These are phyloP conservation scores for Coregonus ussuriensis DNA, from an alignment of 2,797 vertebrate genomes.

Conservation along the genomic window DNA sequence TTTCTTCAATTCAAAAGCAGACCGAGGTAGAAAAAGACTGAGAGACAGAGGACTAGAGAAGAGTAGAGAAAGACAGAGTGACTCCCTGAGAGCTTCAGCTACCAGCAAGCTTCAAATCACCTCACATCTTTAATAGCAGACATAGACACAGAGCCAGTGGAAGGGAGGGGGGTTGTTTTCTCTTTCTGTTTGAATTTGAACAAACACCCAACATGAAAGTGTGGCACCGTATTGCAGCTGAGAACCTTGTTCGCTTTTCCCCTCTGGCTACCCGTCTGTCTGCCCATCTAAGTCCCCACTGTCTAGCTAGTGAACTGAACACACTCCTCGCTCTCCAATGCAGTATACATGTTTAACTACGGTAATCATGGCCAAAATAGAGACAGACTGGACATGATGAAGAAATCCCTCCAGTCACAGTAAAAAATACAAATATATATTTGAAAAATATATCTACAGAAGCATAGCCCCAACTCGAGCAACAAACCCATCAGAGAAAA, in stretches of 20 bases:
- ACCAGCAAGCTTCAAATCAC: conserved; percentile 22
- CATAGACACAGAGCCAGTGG: conserved; percentile 18
- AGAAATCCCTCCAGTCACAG: conserved; percentile 39
- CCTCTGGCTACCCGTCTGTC: conserved; percentile 39
- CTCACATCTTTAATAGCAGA: background rate
- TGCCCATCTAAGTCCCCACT: background rate
- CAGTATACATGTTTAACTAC: conserved; percentile 65
- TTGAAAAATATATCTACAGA: no score
- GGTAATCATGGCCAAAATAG: conserved; percentile 56
- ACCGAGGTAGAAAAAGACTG: background rate
- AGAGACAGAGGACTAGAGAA: background rate
- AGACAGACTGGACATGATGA: conserved; percentile 39
- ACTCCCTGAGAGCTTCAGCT: no score
- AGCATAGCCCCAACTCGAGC: background rate
- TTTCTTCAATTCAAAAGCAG: background rate
- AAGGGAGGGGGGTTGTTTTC: background rate
- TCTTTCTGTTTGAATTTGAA: conserved; percentile 21
- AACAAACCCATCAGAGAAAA: background rate
- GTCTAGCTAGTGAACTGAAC: background rate
- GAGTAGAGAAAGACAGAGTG: background rate
- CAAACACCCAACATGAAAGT: conserved; percentile 36
- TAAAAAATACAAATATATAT: background rate
- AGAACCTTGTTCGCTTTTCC: conserved; percentile 41
- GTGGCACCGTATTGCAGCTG: conserved; percentile 27
- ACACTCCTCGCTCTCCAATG: conserved; percentile 50